Percentiles rank a stretch among this genome's conserved stretches.
Conservation (phyloP, 2,113 vertebrate species). For the Morphnarchus princeps region DNA sequence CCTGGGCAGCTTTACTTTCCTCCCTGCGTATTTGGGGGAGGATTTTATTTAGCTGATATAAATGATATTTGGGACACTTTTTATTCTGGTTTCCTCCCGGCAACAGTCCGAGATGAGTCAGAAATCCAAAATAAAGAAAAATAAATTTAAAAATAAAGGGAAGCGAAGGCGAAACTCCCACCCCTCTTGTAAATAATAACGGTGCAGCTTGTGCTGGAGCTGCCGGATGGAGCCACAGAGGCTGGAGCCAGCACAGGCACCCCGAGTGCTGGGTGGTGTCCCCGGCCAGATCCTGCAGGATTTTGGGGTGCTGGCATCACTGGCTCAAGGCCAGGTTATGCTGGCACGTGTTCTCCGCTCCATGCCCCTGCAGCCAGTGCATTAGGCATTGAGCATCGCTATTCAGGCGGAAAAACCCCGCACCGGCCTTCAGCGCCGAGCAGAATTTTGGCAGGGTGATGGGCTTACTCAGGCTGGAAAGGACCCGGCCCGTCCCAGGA, state of each 20-base stretch:
- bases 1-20: background rate
- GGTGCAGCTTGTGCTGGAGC: background rate
- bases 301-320: background rate
- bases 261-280: background rate
- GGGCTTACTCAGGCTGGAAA: background rate
- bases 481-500: background rate
- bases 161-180: background rate
- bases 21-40: background rate
- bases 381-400: accelerated
- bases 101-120: conserved; percentile 31
- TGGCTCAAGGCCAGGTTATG: accelerated
- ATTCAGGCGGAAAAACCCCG: accelerated
- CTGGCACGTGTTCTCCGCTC: background rate
- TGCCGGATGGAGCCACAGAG: background rate
- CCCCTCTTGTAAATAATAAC: background rate
- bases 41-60: background rate
- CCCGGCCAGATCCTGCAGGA: background rate
- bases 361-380: accelerated
- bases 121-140: conserved; percentile 12
- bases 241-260: background rate
- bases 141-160: background rate
- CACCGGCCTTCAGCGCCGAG: background rate
- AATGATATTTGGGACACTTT: background rate
- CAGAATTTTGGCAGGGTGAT: background rate
- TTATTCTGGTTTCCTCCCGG: conserved; percentile 13